These are phyloP conservation scores for Cuniculus paca DNA, from an alignment of 2,797 vertebrate genomes.

Conservation along the genomic window DNA sequence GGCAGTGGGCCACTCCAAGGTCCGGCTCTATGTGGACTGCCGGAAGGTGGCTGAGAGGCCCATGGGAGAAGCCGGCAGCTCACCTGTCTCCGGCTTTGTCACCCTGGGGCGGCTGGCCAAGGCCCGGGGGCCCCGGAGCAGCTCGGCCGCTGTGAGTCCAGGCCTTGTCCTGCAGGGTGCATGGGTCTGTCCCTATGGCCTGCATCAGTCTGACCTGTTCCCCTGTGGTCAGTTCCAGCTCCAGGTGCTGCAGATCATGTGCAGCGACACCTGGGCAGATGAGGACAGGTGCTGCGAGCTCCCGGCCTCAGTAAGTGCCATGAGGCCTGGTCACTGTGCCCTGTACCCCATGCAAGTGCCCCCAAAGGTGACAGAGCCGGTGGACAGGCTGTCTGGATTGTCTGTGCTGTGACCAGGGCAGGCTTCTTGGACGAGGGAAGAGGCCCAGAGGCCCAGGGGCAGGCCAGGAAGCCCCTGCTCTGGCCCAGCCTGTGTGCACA, in stretches of 20 bases:
- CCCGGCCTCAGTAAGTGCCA: slow-evolving; percentile 91
- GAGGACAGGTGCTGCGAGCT: slow-evolving; percentile 95
- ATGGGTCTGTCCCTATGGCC: neutral
- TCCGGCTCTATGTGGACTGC: slow-evolving; percentile 95
- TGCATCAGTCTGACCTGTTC: neutral
- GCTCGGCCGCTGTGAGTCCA: slow-evolving; percentile 91
- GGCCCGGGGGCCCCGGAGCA: slow-evolving; percentile 93
- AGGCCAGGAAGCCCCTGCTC: neutral
- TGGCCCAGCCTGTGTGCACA: neutral
- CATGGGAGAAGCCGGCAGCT: slow-evolving; percentile 88
- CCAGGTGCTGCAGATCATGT: slow-evolving; percentile 93
- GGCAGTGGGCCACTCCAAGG: slow-evolving; percentile 92
- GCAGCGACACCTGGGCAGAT: slow-evolving; percentile 92
- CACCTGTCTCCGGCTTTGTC: slow-evolving; percentile 93
- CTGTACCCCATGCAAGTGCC: too few relatives aligned
- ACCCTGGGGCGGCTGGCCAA: slow-evolving; percentile 94
- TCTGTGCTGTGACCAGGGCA: neutral
- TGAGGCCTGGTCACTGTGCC: neutral
- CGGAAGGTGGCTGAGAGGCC: slow-evolving; percentile 92
- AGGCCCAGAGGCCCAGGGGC: neutral
- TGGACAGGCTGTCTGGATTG: neutral
- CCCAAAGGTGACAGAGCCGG: neutral
- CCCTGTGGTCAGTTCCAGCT: slow-evolving; percentile 92
- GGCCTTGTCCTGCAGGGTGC: neutral
- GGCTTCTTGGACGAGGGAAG: neutral